These are phyloP conservation scores for Tadarida brasiliensis DNA, from an alignment of 2,797 vertebrate species.

Conservation along the genomic window DNA sequence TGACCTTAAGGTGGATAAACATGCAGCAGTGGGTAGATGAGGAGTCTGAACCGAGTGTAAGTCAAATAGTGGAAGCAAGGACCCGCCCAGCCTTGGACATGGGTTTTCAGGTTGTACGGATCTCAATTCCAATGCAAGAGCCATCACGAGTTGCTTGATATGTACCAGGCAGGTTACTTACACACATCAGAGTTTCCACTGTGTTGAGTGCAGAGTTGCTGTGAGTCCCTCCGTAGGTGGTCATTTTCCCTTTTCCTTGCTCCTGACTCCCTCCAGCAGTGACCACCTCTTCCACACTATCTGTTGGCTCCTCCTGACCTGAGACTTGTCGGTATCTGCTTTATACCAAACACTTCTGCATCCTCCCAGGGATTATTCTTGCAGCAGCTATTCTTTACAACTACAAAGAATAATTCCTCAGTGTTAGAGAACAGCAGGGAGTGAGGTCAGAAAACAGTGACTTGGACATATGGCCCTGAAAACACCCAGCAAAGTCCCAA, in stretches of 20 bases:
- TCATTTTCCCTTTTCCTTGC: background rate
- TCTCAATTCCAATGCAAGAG: background rate
- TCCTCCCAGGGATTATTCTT: background rate
- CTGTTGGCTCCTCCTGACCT: background rate
- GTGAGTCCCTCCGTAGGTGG: background rate
- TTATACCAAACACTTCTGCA: background rate
- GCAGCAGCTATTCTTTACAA: background rate
- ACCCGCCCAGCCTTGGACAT: too few species aligned
- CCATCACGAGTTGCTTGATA: fast-evolving
- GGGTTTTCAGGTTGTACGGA: background rate
- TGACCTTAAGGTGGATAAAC: background rate
- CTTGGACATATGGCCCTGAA: background rate
- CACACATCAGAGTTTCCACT: too few species aligned
- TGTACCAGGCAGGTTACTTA: background rate
- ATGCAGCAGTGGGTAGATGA: too few species aligned
- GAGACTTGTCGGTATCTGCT: background rate
- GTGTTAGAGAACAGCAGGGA: background rate
- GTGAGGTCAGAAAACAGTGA: background rate
- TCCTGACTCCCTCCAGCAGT: too few species aligned
- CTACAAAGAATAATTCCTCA: background rate
- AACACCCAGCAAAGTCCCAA: background rate
- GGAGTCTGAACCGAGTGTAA: background rate
- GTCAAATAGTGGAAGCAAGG: background rate
- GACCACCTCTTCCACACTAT: background rate
- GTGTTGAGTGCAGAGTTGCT: background rate